A percentile compares a stretch with the other conserved stretches of the same genome.
Conservation (phyloP, 1,140 invertebrate genomes). For the Rhopalosiphum maidis region DNA sequence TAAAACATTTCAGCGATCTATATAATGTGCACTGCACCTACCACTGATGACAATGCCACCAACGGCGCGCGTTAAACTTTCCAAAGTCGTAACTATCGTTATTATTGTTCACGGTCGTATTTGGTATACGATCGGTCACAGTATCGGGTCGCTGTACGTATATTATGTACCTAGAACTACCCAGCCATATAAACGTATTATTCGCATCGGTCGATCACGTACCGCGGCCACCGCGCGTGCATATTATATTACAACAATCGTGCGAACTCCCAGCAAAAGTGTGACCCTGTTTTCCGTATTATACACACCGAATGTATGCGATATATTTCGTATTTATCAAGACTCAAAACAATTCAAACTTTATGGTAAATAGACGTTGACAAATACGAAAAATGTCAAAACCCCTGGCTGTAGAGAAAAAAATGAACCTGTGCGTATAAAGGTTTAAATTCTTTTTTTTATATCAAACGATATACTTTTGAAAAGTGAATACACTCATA, state of each 20-base stretch:
- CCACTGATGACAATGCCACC: not conserved
- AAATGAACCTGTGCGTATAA: not conserved
- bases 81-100: not conserved
- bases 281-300: not conserved
- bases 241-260: not conserved
- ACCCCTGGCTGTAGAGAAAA: not conserved
- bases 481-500: constrained; percentile 4
- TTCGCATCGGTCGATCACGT: not conserved
- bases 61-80: not conserved
- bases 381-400: constrained; percentile 6
- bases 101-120: not conserved
- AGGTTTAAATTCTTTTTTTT: not conserved
- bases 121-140: not conserved
- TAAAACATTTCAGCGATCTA: not conserved
- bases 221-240: not conserved
- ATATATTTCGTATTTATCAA: not conserved
- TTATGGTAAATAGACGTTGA: constrained; percentile 24
- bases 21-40: not conserved
- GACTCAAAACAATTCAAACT: constrained; percentile 1
- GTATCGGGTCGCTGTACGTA: not conserved
- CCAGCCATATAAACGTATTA: not conserved
- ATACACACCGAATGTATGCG: not conserved
- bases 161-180: not conserved
- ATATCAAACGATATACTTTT: not conserved
- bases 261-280: not conserved